These are phyloP conservation scores for Lucinisca nassula DNA, from an alignment of 2,888 invertebrate species.

Conservation along the genomic window DNA sequence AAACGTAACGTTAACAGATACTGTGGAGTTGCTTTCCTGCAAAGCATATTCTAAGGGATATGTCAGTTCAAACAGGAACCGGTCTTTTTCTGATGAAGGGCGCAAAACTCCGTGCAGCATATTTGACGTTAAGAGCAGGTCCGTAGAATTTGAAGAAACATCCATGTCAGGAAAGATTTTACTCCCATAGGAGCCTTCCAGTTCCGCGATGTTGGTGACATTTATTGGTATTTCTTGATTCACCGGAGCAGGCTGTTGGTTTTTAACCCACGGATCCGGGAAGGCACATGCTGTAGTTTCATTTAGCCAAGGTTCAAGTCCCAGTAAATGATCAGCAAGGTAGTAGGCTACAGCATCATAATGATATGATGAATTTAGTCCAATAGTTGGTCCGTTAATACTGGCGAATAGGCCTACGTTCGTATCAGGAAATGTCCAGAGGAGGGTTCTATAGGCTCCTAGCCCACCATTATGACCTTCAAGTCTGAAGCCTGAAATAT, in stretches of 20 bases:
- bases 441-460: conserved; percentile 35
- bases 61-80: conserved; percentile 47
- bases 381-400: conserved; percentile 44
- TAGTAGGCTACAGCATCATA: conserved; percentile 36
- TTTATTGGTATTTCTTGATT: not conserved
- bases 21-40: not conserved
- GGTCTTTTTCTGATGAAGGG: conserved; percentile 37
- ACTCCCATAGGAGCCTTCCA: conserved; percentile 48
- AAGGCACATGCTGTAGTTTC: conserved; percentile 69
- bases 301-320: conserved; percentile 72
- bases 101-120: conserved; percentile 29
- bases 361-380: not conserved
- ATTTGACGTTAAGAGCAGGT: not conserved
- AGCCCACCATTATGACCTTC: conserved; percentile 55
- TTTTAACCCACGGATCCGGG: conserved; percentile 58
- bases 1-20: not conserved
- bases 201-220: not conserved
- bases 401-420: conserved; percentile 48
- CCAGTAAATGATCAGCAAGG: conserved; percentile 67
- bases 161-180: conserved; percentile 26
- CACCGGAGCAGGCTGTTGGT: not conserved
- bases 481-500: conserved; percentile 51
- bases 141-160: not conserved
- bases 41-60: conserved; percentile 39
- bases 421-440: conserved; percentile 52